Conservation (phyloP, 1,140 invertebrate species). For the Drosophila ercepeae region DNA sequence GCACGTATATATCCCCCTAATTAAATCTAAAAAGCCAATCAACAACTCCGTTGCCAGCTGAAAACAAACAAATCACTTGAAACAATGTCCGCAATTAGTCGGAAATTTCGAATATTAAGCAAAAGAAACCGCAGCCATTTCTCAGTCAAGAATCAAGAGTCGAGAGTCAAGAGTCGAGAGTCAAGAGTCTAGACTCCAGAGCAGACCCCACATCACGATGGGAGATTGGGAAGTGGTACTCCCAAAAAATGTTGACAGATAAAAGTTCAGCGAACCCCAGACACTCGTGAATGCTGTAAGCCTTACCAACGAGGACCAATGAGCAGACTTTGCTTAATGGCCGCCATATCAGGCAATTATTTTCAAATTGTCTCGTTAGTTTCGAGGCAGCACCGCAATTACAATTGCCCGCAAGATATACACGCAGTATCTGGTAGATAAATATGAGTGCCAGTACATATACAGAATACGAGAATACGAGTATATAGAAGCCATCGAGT, state of each 20-base stretch:
- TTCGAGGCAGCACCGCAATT: conserved; percentile 69
- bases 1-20: conserved; percentile 38
- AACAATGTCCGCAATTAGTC: conserved; percentile 57
- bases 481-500: conserved; percentile 19
- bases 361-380: conserved; percentile 80
- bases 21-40: conserved; percentile 42
- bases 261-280: conserved; percentile 74
- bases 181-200: conserved; percentile 15
- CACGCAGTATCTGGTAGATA: conserved; percentile 18
- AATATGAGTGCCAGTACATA: no score
- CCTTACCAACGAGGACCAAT: conserved; percentile 49
- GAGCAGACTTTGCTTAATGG: conserved; percentile 64
- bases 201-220: conserved; percentile 49
- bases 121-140: conserved; percentile 47
- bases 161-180: not conserved
- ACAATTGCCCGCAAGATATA: conserved; percentile 59
- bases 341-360: conserved; percentile 74
- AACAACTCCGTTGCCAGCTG: conserved; percentile 29
- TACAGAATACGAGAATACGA: no score
- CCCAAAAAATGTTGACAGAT: conserved; percentile 64
- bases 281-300: conserved; percentile 15
- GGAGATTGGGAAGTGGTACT: not conserved
- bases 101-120: conserved; percentile 22
- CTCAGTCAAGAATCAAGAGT: conserved; percentile 17
- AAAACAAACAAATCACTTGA: conserved; percentile 36